These are phyloP conservation scores for Cantharis rustica DNA, from an alignment of 2,888 invertebrate species.

Conservation along the genomic window DNA sequence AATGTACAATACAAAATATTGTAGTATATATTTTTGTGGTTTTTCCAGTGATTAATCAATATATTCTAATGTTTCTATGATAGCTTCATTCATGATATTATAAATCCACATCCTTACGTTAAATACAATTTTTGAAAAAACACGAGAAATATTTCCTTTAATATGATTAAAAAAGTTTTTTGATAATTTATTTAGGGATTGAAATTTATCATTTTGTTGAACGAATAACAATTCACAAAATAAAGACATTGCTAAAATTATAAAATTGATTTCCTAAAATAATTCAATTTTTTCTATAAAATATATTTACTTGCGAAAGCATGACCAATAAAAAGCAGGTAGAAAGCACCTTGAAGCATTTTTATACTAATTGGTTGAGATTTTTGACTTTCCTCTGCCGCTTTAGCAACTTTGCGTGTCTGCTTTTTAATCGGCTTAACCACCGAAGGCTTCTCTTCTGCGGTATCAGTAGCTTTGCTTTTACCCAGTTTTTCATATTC, in stretches of 20 bases:
- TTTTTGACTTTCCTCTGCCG: slow-evolving; percentile 49
- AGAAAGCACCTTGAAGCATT: slow-evolving; percentile 76
- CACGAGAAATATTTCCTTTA: not conserved
- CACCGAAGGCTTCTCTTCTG: slow-evolving; percentile 45
- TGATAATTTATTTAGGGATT: not conserved
- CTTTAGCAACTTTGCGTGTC: slow-evolving; percentile 41
- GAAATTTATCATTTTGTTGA: not conserved
- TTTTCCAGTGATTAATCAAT: not conserved
- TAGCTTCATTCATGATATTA: slow-evolving; percentile 3
- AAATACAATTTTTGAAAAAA: not conserved
- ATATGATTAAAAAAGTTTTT: not conserved
- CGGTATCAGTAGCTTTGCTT: slow-evolving; percentile 56
- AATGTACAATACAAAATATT: not conserved
- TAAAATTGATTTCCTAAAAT: not conserved
- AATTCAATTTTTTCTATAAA: not conserved
- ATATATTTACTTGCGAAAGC: slow-evolving; percentile 61
- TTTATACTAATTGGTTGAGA: slow-evolving; percentile 70
- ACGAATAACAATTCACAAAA: not conserved
- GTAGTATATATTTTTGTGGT: not conserved
- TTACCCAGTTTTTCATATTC: slow-evolving; percentile 74
- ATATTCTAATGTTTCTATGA: slow-evolving; percentile 2
- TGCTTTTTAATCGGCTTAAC: slow-evolving; percentile 37
- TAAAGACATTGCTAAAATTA: not conserved
- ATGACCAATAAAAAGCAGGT: slow-evolving; percentile 69
- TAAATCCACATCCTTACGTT: not conserved